Base-by-base conservation (phyloP, 2,113 vertebrate genomes). In the Tragulus kanchil region DNA sequence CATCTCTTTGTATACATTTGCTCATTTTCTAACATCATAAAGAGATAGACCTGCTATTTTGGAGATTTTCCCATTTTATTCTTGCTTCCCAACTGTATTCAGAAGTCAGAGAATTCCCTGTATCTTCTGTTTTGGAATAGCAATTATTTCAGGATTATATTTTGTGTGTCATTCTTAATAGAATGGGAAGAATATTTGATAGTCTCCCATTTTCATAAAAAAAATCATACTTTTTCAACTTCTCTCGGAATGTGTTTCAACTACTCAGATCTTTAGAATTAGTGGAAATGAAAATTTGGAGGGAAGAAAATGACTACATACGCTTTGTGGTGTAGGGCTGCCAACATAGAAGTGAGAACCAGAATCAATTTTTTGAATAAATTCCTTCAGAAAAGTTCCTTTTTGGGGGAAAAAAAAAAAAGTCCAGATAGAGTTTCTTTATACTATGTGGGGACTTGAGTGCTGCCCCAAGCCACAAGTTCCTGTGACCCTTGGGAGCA, bases 311-410 rank as follows among this genome's bases (percentile, higher is more conserved):
- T 69, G 19, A 77, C 58, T 54, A 3, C 6, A 2, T 26, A 25
- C n/a, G 10, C 23, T 83, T 93, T 81, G n/a, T n/a, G 50, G 25
- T n/a, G 6, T 52, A 36, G 83, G 36, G 79, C 36, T 9, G 64
- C 23, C 5, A 62, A 11, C 6, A 28, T 6, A 65, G 48, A 77
- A 82, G 1, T 83, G 54, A 58, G 50, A 83, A 65, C 59, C 16
- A 61, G 52, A 52, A 59, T 50, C 13, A n/a, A 12, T 28, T 98
- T 98, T 98, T 94, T 97, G 97, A 98, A 98, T 97, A 95, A 96
- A 95, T 92, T 98, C 90, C 88, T 96, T 77, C 93, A 67, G 1
- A 14, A 96, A 95, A 0, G 0, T 69, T 9, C 0, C 71, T 59
- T 95, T 93, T 8, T 9, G 15, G 17, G 26, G 17, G 26, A 36